Conservation (phyloP, 2,888 invertebrate genomes). For the Drosophila kuntzei region DNA sequence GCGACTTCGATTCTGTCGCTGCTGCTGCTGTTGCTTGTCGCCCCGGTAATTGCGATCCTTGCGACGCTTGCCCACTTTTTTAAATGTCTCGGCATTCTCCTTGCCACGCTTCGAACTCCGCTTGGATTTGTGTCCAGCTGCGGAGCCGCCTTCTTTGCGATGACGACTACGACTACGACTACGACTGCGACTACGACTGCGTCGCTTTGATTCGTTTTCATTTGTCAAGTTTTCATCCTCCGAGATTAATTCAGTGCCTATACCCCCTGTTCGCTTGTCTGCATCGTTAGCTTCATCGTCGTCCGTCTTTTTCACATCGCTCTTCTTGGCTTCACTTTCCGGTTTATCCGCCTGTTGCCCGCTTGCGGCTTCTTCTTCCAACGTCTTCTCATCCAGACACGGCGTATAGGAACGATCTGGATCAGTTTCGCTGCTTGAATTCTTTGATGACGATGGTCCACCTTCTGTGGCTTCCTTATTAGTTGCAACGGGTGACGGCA, state of each 20-base stretch:
- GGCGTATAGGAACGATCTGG: constrained; percentile 91
- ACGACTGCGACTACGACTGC: constrained; percentile 37
- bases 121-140: constrained; percentile 49
- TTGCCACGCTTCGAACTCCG: constrained; percentile 61
- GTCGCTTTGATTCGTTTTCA: constrained; percentile 60
- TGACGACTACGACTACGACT: constrained; percentile 39
- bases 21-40: constrained; percentile 85
- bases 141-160: constrained; percentile 41
- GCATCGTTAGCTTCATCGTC: neutral
- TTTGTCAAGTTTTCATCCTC: constrained; percentile 88
- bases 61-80: constrained; percentile 91
- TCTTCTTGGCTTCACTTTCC: constrained; percentile 14
- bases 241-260: constrained; percentile 91
- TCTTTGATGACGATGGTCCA: constrained; percentile 24
- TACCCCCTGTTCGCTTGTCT: constrained; percentile 61
- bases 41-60: constrained; percentile 93
- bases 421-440: constrained; percentile 83
- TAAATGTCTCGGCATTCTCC: constrained; percentile 88
- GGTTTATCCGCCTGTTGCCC: constrained; percentile 9
- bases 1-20: constrained; percentile 26
- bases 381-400: constrained; percentile 89
- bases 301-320: constrained; percentile 18
- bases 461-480: constrained; percentile 19
- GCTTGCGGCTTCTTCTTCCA: constrained; percentile 62
- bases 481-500: constrained; percentile 5